These are phyloP conservation scores for Zosterops borbonicus DNA, from an alignment of 2,113 vertebrate genomes.

Conservation along the genomic window DNA sequence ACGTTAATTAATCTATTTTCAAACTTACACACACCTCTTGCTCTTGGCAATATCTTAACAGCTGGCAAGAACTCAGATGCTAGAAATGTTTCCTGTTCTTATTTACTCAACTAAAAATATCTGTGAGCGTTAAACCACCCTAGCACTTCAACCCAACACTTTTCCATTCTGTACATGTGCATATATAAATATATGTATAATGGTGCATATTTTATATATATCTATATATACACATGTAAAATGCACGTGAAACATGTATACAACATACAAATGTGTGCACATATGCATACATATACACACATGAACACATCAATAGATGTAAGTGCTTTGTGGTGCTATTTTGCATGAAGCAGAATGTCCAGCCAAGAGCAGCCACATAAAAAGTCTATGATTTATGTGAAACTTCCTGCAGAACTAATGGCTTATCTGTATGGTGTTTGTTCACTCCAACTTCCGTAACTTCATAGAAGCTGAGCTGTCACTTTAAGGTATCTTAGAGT, in stretches of 20 bases:
- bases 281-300: background rate
- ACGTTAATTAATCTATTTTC: background rate
- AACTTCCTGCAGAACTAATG: background rate
- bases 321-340: background rate
- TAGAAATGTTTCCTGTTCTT: conserved; percentile 2
- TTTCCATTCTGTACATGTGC: background rate
- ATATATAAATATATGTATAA: background rate
- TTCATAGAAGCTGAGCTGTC: background rate
- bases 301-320: fast-evolving
- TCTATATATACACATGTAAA: background rate
- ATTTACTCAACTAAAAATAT: conserved; percentile 38
- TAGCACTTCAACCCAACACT: background rate
- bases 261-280: fast-evolving
- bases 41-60: conserved; percentile 5
- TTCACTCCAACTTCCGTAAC: background rate
- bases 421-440: background rate
- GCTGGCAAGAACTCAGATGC: background rate
- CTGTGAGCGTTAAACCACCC: background rate
- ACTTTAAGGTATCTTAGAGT: background rate
- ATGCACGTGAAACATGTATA: background rate
- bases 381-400: background rate
- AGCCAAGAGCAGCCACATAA: background rate
- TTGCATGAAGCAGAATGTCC: background rate
- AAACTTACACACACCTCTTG: background rate
- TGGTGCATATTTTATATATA: background rate